A percentile compares a stretch with the other conserved stretches of the same genome.
These are phyloP conservation scores for Chelonus insularis DNA, from an alignment of 1,140 invertebrate species.

Conservation along the genomic window DNA sequence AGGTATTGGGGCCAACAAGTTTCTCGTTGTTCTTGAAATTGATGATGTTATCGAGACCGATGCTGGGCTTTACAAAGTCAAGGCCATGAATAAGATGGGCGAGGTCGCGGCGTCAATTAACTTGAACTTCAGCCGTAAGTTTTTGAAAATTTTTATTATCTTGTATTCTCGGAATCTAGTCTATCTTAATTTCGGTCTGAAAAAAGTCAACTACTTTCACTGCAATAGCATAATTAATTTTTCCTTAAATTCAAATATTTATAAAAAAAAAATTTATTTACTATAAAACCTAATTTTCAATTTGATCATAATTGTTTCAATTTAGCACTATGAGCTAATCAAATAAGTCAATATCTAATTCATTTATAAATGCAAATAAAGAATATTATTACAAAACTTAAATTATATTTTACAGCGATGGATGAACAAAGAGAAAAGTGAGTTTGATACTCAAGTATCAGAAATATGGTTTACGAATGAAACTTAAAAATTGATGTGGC, in stretches of 20 bases:
- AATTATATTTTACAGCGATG: constrained; percentile 70
- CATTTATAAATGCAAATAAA: background rate
- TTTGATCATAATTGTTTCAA: too few species aligned
- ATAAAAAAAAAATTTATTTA: too few species aligned
- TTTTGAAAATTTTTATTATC: constrained; percentile 27
- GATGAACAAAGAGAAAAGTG: constrained; percentile 84
- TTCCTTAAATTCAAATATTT: too few species aligned
- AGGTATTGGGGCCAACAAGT: constrained; percentile 82
- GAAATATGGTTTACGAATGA: too few species aligned
- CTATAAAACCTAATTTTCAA: too few species aligned
- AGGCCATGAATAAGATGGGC: constrained; percentile 96
- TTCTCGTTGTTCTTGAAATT: constrained; percentile 87
- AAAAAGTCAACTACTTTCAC: too few species aligned
- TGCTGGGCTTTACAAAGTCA: constrained; percentile 96
- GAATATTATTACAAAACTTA: constrained; percentile 18
- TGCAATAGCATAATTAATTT: too few species aligned
- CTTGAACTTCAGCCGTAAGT: constrained; percentile 98
- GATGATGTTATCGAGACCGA: constrained; percentile 95
- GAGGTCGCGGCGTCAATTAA: constrained; percentile 98
- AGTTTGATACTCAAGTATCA: constrained; percentile 59
- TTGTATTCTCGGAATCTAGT: too few species aligned
- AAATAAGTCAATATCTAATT: too few species aligned
- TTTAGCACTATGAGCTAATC: too few species aligned
- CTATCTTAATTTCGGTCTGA: too few species aligned
- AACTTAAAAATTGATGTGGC: too few species aligned